Conservation (phyloP, 2,797 vertebrate genomes). For the Otolemur crassicaudatus region DNA sequence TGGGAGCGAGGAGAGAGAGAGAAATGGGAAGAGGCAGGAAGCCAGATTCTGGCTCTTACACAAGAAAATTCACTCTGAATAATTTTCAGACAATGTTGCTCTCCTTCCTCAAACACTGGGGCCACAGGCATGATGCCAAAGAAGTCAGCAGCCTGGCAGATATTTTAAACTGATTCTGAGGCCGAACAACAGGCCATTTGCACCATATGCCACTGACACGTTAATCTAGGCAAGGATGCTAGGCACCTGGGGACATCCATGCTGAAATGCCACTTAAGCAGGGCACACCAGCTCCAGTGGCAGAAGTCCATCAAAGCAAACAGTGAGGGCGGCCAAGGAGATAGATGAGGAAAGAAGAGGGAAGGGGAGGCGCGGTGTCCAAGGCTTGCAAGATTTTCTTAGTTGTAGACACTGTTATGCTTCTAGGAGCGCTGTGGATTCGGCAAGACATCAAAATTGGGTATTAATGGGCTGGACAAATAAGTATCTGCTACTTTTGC, state of each 20-base stretch:
- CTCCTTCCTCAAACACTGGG: conserved; percentile 71
- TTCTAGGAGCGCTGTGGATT: conserved; percentile 32
- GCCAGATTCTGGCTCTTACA: conserved; percentile 45
- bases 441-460: conserved; percentile 32
- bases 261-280: conserved; percentile 88
- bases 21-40: accelerated
- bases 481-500: not conserved
- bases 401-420: not conserved
- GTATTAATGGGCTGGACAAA: not conserved
- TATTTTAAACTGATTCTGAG: conserved; percentile 75
- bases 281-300: conserved; percentile 80
- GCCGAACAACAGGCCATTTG: conserved; percentile 82
- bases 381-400: conserved; percentile 51
- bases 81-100: conserved; percentile 76
- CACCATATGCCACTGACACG: conserved; percentile 88
- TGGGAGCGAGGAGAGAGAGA: not conserved
- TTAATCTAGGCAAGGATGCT: conserved; percentile 86
- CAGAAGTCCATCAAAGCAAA: conserved; percentile 80
- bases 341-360: not conserved
- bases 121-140: conserved; percentile 85
- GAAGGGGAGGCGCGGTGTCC: not conserved
- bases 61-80: conserved; percentile 82
- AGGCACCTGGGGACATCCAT: conserved; percentile 78
- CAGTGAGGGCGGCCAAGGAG: conserved; percentile 65
- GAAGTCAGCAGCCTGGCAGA: conserved; percentile 85